Evolutionary conservation across 2,888 invertebrate genomes (phyloP).

Genomic region (Nephrocerus scutellatus): DNA sequence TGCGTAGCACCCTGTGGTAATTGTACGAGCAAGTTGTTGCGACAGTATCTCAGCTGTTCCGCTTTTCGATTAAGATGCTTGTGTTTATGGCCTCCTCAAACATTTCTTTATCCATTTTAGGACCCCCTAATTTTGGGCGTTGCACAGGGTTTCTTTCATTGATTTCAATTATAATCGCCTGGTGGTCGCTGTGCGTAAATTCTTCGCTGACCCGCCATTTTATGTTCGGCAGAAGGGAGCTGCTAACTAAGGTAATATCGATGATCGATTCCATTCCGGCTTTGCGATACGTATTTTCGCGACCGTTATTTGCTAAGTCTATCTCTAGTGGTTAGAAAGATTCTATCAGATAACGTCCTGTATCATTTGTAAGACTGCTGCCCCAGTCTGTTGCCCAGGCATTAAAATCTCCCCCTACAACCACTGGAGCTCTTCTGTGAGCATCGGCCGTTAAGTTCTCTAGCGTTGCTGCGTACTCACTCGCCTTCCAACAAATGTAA

Average conservation of each 20-base stretch:
- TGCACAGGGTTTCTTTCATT: no score
- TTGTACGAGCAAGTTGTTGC: no score
- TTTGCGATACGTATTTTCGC: neutral
- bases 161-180: slow-evolving; percentile 3
- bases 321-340: slow-evolving; percentile 1
- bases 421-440: neutral
- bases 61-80: no score
- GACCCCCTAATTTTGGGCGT: no score
- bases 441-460: neutral
- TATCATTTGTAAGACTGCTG: neutral
- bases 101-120: no score
- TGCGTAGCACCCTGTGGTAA: no score
- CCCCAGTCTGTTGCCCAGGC: slow-evolving; percentile 5
- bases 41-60: no score
- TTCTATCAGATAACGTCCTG: neutral
- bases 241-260: slow-evolving; percentile 7
- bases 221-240: neutral
- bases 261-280: slow-evolving; percentile 4
- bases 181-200: slow-evolving; percentile 7
- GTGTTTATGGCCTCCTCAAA: no score
- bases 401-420: no score
- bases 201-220: slow-evolving; percentile 8
- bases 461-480: neutral
- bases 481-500: neutral
- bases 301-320: neutral